Evolutionary conservation across 2,888 invertebrate genomes (phyloP).

Genomic region (Oxyscelio sp.): DNA sequence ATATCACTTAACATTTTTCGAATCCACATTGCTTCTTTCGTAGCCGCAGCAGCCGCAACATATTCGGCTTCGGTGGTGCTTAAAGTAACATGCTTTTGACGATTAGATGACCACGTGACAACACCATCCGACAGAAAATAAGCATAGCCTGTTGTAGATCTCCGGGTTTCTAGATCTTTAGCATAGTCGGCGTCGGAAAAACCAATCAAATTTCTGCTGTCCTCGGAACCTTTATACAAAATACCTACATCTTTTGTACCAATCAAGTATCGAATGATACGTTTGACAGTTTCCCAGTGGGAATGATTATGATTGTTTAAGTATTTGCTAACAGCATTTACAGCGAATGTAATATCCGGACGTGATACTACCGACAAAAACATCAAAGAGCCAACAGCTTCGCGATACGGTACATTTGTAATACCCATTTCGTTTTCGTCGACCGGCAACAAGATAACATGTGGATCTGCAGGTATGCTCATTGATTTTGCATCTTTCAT

Average conservation of each 20-base stretch:
- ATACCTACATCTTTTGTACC: slow-evolving; percentile 36
- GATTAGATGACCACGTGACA: slow-evolving; percentile 75
- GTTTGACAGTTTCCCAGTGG: slow-evolving; percentile 55
- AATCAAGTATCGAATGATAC: slow-evolving; percentile 44
- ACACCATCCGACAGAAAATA: slow-evolving; percentile 64
- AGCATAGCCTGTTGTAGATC: slow-evolving; percentile 77
- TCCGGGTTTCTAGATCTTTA: slow-evolving; percentile 62
- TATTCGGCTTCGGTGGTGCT: slow-evolving; percentile 77
- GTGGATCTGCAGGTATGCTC: slow-evolving; percentile 3
- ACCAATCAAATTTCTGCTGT: slow-evolving; percentile 22
- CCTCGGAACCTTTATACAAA: slow-evolving; percentile 22
- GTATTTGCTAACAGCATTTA: slow-evolving; percentile 28
- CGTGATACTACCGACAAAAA: slow-evolving; percentile 32
- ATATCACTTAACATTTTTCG: slow-evolving; percentile 67
- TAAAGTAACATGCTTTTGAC: slow-evolving; percentile 72
- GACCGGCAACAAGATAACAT: not conserved
- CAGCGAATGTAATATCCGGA: slow-evolving; percentile 43
- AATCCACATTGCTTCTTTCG: slow-evolving; percentile 78
- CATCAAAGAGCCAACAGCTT: slow-evolving; percentile 37
- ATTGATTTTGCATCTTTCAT: slow-evolving; percentile 61
- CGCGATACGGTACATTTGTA: not conserved
- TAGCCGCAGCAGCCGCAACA: slow-evolving; percentile 76
- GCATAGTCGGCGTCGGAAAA: slow-evolving; percentile 70
- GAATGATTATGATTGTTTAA: slow-evolving; percentile 14
- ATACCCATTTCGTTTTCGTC: not conserved